phyloP scores from a whole-genome alignment of 1,140 invertebrate species.

The Centruroides sculpturatus region DNA sequence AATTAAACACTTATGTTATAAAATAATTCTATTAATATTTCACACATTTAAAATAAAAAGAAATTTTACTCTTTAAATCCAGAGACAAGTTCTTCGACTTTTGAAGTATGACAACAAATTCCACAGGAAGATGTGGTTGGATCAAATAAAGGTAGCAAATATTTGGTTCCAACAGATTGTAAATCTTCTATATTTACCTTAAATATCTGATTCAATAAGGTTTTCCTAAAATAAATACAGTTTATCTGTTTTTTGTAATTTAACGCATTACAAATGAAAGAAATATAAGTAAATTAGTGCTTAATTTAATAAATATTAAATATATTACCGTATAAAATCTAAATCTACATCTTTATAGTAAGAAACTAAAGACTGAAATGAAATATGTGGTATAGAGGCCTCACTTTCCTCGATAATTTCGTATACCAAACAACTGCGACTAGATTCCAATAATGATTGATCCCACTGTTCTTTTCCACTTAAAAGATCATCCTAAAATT shows the following conservation, averaged over 20 bases:
- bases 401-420: slow-evolving; percentile 58
- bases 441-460: slow-evolving; percentile 56
- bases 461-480: slow-evolving; percentile 46
- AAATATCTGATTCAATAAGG: slow-evolving; percentile 46
- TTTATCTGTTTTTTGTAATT: too few relatives aligned
- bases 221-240: not conserved
- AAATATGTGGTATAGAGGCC: slow-evolving; percentile 54
- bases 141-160: slow-evolving; percentile 47
- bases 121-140: slow-evolving; percentile 40
- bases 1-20: too few relatives aligned
- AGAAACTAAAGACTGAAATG: slow-evolving; percentile 49
- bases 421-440: slow-evolving; percentile 67
- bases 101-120: slow-evolving; percentile 59
- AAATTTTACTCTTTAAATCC: slow-evolving; percentile 47
- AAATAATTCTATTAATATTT: too few relatives aligned
- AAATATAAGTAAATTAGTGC: too few relatives aligned
- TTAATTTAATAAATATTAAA: too few relatives aligned
- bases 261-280: too few relatives aligned
- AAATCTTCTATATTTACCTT: slow-evolving; percentile 48
- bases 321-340: slow-evolving; percentile 39
- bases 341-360: slow-evolving; percentile 51
- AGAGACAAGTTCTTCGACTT: slow-evolving; percentile 45
- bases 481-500: slow-evolving; percentile 36
- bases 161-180: slow-evolving; percentile 46
- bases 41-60: too few relatives aligned